Evolutionary conservation across 2,888 invertebrate species (phyloP), one percentile per base, ranked within the genome.

Genomic region (Hydriomena furcata): DNA sequence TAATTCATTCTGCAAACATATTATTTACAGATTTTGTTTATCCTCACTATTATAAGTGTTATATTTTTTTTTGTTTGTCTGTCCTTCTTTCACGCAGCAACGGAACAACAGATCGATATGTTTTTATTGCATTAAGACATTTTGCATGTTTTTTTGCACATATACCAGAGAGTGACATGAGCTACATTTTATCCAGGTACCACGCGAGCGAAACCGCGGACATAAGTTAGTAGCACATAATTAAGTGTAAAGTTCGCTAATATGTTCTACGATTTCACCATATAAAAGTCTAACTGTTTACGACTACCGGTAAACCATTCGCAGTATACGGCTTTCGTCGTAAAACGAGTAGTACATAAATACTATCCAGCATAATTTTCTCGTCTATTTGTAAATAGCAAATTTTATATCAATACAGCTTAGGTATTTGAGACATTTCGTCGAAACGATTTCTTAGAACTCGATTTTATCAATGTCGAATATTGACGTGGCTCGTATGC

Each of bases 331-430:
- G 38, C 54, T 41, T 56, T 36, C 32, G 38, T 60, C 60, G 60
- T 64, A 63, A 70, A 65, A 62, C 53, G 54, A 63, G 60, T 58
- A 62, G 54, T 58, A 60, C 47, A 54, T 60, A 55, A 61, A 66
- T 55, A 59, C 63, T 54, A 60, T 37, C 28, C 37, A 37, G 35
- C 37, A 38, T 20, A 36, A 42, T 36, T 42, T 50, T 54, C 56
- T 58, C 55, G 56, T 58, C 28, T 52, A 24, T 48, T 50, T 58
- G 44, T 48, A 51, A 55, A 52, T 50, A 13, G 36, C 55, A 47
- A 46, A 36, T 44, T 46, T 31, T 28, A 31, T 42, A 42, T 41
- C 35, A 21, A 35, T 45, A 45, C 45, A n/a, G 25, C 13, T 17
- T 17, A 17, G 2, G 2, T 17, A 17, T 17, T 51, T 28, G 37